Evolutionary conservation across 2,888 invertebrate genomes (phyloP), one percentile per base, ranked within the genome.

Genomic region (Epistrophe eligans): DNA sequence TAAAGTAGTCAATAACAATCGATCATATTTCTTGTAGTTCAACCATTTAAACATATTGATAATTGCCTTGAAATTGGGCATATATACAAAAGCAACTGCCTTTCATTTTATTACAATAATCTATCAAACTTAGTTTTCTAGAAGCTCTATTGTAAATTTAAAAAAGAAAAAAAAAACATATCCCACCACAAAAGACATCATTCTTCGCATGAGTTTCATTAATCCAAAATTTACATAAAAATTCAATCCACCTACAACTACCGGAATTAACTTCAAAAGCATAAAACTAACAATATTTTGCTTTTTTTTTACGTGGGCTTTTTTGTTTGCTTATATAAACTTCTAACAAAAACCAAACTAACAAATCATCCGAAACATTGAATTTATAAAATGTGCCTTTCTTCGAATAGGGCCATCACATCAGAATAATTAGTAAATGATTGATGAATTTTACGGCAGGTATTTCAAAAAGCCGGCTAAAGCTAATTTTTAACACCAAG

Each of bases 371-470:
- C 28, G 15, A 70, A 70, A 70, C 40, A 55, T 40, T 7, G 24
- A 40, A 70, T 52, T 55, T 55, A n/a, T n/a, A 7, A 55, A 62
- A 24, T 24, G 15, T 15, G 7, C 66, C 52, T 67, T 70, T 70
- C 55, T 70, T 70, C 55, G 52, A 70, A 40, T 24, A 38, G 9
- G 24, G 15, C 52, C 35, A 35, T 35, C 35, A 35, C 9, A 55
- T 52, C 24, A 15, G 52, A 55, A 70, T 55, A 76, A 80, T 76
- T 84, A 67, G 13, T 28, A 62, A 62, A 66, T 85, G 82, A 85
- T 77, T 77, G 70, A 85, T 82, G 40, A 35, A 50, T 76, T 76
- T 50, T 43, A 50, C 19, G 32, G 32, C 7, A 35, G 55, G 50
- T 13, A 50, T 66, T 19, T 48, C 13, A 35, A 66, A 50, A 60